These are phyloP conservation scores for Hypselothyrea guttata DNA, from an alignment of 2,888 invertebrate species.

Conservation along the genomic window DNA sequence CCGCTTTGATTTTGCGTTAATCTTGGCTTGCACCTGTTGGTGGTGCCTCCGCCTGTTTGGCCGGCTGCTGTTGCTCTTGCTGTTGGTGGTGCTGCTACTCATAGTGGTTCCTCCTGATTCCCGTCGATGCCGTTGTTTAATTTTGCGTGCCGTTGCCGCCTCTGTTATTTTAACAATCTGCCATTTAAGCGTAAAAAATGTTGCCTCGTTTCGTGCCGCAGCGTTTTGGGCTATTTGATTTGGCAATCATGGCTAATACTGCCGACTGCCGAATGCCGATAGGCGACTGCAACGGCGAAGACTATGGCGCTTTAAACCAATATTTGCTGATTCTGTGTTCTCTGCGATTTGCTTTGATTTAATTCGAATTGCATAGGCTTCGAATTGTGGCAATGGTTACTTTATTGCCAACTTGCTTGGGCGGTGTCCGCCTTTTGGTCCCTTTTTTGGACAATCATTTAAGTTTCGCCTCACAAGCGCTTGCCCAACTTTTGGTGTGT, in stretches of 20 bases:
- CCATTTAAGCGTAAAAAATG: constrained; percentile 78
- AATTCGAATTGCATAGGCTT: constrained; percentile 30
- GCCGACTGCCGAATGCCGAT: no score
- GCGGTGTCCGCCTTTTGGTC: constrained; percentile 49
- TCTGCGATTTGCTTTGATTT: constrained; percentile 50
- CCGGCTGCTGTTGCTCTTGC: not conserved
- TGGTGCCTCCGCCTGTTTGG: not conserved
- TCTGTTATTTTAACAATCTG: constrained; percentile 78
- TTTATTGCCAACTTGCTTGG: constrained; percentile 26
- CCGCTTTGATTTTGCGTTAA: constrained; percentile 75
- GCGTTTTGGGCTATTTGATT: constrained; percentile 75
- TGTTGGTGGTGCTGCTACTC: not conserved
- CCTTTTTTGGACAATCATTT: constrained; percentile 62
- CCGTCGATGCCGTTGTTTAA: constrained; percentile 72
- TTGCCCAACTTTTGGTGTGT: constrained; percentile 30
- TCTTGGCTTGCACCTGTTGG: constrained; percentile 72
- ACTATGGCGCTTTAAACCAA: constrained; percentile 47
- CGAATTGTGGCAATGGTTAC: not conserved
- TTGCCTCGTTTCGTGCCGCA: constrained; percentile 77
- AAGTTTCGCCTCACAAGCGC: constrained; percentile 31
- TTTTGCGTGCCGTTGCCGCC: constrained; percentile 77
- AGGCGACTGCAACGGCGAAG: constrained; percentile 12
- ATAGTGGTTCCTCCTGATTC: constrained; percentile 42
- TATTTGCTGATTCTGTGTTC: constrained; percentile 55
- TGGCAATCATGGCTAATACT: constrained; percentile 67